Evolutionary conservation across 53 echinoderm and acorn worm species (phyloP).

Genomic region (Antedon mediterranea): DNA sequence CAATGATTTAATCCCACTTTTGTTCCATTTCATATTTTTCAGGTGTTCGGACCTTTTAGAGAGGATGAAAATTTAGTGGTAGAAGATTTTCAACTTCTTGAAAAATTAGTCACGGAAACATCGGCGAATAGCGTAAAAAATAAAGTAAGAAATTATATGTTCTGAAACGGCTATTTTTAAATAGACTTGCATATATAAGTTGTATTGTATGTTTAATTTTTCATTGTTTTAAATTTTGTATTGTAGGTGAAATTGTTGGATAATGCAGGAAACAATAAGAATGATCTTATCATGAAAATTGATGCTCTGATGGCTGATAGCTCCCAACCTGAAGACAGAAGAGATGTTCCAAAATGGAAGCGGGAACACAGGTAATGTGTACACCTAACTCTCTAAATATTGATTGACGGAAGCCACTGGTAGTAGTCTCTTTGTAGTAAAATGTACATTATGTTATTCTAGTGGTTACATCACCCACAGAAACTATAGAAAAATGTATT

Average conservation of each 20-base stretch:
- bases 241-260: neutral
- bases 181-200: no score
- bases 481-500: no score
- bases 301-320: slow-evolving; percentile 68
- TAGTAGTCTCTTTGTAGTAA: no score
- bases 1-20: neutral
- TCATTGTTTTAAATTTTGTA: neutral
- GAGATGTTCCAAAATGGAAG: slow-evolving; percentile 43
- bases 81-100: slow-evolving; percentile 64
- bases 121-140: slow-evolving; percentile 60
- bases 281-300: slow-evolving; percentile 60
- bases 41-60: slow-evolving; percentile 70
- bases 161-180: no score
- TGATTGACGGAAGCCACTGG: no score
- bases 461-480: no score
- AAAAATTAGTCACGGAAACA: slow-evolving; percentile 45
- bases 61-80: slow-evolving; percentile 33
- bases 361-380: slow-evolving; percentile 90
- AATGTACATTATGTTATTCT: no score
- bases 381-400: neutral
- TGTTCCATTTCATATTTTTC: neutral
- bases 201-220: no score
- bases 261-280: slow-evolving; percentile 19
- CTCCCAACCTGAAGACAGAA: slow-evolving; percentile 51
- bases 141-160: slow-evolving; percentile 27